Evolutionary conservation across 2,113 vertebrate genomes (phyloP).

Genomic region (Chlorodrepanis virens): DNA sequence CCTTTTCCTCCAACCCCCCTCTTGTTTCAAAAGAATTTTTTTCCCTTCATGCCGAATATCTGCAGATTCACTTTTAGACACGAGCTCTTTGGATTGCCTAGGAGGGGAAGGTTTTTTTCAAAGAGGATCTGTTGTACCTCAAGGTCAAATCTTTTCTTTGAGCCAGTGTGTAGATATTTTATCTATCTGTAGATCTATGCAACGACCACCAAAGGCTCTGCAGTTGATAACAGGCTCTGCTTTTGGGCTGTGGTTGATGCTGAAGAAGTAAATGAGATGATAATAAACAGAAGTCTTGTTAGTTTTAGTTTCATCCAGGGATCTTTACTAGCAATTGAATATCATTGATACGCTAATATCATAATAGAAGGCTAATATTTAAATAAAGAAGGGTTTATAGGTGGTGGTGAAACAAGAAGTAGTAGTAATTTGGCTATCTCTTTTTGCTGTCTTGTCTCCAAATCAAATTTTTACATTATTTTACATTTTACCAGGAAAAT

Average conservation of each 20-base stretch:
- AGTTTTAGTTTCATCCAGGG: background rate
- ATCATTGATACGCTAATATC: background rate
- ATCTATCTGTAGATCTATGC: background rate
- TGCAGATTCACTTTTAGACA: background rate
- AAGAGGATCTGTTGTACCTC: background rate
- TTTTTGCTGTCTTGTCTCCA: background rate
- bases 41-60: background rate
- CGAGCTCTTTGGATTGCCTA: background rate
- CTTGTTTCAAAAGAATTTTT: background rate
- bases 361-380: background rate
- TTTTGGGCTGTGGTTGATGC: background rate
- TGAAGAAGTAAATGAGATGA: background rate
- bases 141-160: constrained; percentile 48
- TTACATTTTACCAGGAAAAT: background rate
- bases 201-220: background rate
- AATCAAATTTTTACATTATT: background rate
- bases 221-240: background rate
- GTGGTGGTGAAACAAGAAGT: background rate
- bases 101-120: constrained; percentile 48
- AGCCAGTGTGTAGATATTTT: background rate
- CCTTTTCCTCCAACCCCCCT: background rate
- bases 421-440: background rate
- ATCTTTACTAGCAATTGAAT: background rate
- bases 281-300: background rate
- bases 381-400: background rate